These are phyloP conservation scores for Oreocharis arfaki DNA, from an alignment of 2,113 vertebrate genomes.

Conservation along the genomic window DNA sequence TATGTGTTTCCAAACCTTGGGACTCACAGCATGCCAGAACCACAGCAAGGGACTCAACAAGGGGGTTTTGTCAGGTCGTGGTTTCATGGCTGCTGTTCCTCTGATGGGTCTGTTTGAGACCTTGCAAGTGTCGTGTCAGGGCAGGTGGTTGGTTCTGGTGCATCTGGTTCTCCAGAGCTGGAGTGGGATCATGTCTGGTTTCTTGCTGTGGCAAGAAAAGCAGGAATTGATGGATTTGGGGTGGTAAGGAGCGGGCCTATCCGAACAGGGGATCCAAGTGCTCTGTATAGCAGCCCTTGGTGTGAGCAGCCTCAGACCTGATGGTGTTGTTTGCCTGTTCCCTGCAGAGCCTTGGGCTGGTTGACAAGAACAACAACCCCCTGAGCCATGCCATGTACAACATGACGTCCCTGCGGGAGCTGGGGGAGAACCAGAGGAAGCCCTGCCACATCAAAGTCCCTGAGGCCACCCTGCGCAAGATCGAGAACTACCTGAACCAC, in stretches of 20 bases:
- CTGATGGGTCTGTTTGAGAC: neutral
- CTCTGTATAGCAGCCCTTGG: accelerated
- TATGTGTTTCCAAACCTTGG: accelerated
- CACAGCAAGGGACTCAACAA: neutral
- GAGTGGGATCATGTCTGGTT: neutral
- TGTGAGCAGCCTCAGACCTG: neutral
- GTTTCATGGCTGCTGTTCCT: neutral
- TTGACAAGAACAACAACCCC: constrained; percentile 88
- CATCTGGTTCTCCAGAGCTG: too few relatives aligned
- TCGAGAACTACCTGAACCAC: constrained; percentile 82
- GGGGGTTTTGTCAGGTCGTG: neutral
- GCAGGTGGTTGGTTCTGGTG: neutral
- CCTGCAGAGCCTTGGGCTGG: constrained; percentile 84
- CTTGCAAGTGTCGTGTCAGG: neutral
- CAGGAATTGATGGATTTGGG: neutral
- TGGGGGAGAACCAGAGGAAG: constrained; percentile 79
- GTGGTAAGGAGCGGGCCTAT: neutral
- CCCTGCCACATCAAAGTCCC: constrained; percentile 84
- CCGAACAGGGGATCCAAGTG: accelerated
- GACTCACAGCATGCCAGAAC: neutral
- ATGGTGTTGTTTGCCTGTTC: neutral
- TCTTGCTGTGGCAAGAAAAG: neutral
- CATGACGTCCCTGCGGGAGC: constrained; percentile 77
- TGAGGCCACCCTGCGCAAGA: constrained; percentile 73
- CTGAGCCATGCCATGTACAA: constrained; percentile 92